Evolutionary conservation across 2,888 invertebrate genomes (phyloP), one percentile per base, ranked within the genome.

Genomic region (Miltochrista miniata): DNA sequence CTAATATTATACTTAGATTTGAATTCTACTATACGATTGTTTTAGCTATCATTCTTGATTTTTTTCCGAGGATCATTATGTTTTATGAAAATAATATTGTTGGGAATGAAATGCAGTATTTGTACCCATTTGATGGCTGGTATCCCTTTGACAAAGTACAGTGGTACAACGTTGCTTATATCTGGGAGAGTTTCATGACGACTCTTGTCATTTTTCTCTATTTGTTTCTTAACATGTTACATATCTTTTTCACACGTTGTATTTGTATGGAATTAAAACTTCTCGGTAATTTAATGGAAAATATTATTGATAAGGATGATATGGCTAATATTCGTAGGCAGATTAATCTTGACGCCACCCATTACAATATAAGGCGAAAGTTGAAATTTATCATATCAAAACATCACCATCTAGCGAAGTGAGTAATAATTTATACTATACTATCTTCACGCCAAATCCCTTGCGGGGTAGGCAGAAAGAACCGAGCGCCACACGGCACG

Each of bases 61-160:
- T 83, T 11, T 81, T 85, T 55, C 89, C 90, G 3, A 81, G 74
- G 53, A 41, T 87, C 1, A 72, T 88, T n/a, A 87, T 85, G 85
- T 56, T 67, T 43, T 86, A 76, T 51, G 78, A 84, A 53, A 67
- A 66, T 9, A 52, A 70, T 13, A 49, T 82, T 12, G 45, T 80
- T 36, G 75, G 71, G 1, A 68, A 74, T 36, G 76, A 81, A 31
- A 56, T 62, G 10, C 59, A 71, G 33, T 73, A 79, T 59, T 66
- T 86, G 7, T 88, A 83, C 46, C 90, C 89, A 0, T 83, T 83
- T 36, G 86, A 88, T 52, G 88, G 84, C 7, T 88, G 87, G 88
- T 90, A 90, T 52, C 90, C 89, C 10, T 89, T 89, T 47, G 81
- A 87, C 51, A 87, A 86, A 65, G 64, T 79, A 0, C 70, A 80